Conservation (phyloP, 2,113 vertebrate genomes). For the Onychostruthus taczanowskii region DNA sequence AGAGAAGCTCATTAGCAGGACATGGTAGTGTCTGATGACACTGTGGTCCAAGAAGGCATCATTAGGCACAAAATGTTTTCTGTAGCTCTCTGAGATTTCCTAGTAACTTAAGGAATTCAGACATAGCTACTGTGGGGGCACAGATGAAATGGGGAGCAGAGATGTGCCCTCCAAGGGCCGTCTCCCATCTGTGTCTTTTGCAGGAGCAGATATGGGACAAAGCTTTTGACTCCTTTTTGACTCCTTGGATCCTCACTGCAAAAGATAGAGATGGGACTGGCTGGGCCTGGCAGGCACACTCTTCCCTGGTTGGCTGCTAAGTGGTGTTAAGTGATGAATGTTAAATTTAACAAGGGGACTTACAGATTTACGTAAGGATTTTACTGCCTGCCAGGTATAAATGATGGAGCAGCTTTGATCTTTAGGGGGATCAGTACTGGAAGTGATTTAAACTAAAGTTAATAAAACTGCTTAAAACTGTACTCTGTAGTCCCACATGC, state of each 20-base stretch:
- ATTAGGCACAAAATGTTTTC: slow-evolving; percentile 65
- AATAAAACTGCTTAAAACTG: slow-evolving; percentile 60
- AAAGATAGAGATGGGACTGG: background rate
- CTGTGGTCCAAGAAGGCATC: slow-evolving; percentile 63
- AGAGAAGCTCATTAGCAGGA: slow-evolving; percentile 63
- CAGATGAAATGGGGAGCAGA: background rate
- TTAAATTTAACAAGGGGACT: slow-evolving; percentile 65
- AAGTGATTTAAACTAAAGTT: slow-evolving; percentile 67
- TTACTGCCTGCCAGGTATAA: slow-evolving; percentile 66
- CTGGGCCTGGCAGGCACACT: background rate
- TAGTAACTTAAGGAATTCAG: slow-evolving; percentile 46
- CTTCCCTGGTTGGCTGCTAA: slow-evolving; percentile 31
- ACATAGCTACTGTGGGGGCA: background rate
- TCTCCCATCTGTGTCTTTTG: slow-evolving; percentile 4
- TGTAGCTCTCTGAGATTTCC: slow-evolving; percentile 38
- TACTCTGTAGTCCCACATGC: slow-evolving; percentile 39
- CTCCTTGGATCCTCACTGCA: background rate
- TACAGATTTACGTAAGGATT: slow-evolving; percentile 66
- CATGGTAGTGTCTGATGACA: slow-evolving; percentile 53
- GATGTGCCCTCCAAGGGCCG: background rate
- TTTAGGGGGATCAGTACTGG: slow-evolving; percentile 47
- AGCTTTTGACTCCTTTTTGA: background rate
- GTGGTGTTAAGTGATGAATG: slow-evolving; percentile 65
- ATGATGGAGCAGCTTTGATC: slow-evolving; percentile 65
- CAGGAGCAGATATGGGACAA: background rate